Conservation (phyloP, 2,797 vertebrate species). For the Argentina silus region DNA sequence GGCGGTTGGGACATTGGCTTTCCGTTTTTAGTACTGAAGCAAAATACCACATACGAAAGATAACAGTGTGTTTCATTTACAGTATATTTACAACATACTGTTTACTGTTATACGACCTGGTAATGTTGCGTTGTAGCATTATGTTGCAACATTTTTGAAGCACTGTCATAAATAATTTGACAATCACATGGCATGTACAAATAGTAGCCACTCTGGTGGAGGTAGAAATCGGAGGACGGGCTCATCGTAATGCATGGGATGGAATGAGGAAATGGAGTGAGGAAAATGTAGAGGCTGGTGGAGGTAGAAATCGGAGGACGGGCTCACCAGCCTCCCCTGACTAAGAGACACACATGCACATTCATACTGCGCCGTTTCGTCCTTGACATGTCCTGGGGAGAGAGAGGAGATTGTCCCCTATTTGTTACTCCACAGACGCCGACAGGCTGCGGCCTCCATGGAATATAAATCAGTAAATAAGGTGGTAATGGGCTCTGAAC, state of each 20-base stretch:
- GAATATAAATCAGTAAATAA: conserved; percentile 82
- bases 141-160: too few species aligned
- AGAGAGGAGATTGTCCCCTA: conserved; percentile 56
- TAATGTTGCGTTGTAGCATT: too few species aligned
- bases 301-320: too few species aligned
- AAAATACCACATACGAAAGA: background rate
- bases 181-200: too few species aligned
- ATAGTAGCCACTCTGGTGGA: too few species aligned
- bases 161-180: too few species aligned
- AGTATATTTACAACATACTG: background rate
- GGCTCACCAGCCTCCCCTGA: too few species aligned
- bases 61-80: background rate
- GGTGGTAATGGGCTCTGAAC: conserved; percentile 74
- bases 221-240: too few species aligned
- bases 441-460: conserved; percentile 61
- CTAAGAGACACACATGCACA: conserved; percentile 39
- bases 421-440: conserved; percentile 64
- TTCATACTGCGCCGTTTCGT: conserved; percentile 57
- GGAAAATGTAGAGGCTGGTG: too few species aligned
- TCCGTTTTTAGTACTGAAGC: conserved; percentile 11
- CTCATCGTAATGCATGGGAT: too few species aligned
- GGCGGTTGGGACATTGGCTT: conserved; percentile 50
- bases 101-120: too few species aligned
- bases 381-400: conserved; percentile 65
- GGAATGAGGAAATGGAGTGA: too few species aligned